A percentile compares a stretch with the other conserved stretches of the same genome.
phyloP scores from a whole-genome alignment of 2,797 vertebrate species.

The Trachops cirrhosus region DNA sequence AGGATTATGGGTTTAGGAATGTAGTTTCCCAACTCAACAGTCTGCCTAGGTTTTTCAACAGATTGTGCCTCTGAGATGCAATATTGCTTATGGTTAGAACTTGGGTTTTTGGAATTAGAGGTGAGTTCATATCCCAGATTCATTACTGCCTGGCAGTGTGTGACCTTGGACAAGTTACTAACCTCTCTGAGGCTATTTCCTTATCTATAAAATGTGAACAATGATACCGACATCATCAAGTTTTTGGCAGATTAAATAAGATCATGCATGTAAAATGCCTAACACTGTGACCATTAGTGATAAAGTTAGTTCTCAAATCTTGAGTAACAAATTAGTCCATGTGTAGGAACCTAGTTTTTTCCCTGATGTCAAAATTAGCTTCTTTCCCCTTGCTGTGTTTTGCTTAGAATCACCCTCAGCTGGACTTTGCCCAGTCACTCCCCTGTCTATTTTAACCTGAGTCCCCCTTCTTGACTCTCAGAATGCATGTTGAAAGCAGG shows the following conservation, averaged over 20 bases:
- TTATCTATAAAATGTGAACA: not conserved
- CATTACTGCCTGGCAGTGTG: not conserved
- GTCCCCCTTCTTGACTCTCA: not conserved
- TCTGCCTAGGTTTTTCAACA: not conserved
- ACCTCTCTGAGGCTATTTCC: not conserved
- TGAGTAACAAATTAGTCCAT: not conserved
- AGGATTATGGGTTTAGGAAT: not conserved
- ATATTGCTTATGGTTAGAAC: not conserved
- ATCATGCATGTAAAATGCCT: not conserved
- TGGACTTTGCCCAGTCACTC: not conserved
- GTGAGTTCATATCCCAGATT: not conserved
- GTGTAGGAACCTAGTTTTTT: not conserved
- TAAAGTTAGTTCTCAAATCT: constrained; percentile 15
- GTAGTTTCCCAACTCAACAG: not conserved
- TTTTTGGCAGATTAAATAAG: not conserved
- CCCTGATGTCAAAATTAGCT: not conserved
- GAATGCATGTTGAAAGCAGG: not conserved
- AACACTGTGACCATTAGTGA: not conserved
- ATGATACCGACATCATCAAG: not conserved
- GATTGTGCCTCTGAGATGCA: not conserved
- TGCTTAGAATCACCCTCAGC: not conserved
- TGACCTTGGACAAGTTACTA: not conserved
- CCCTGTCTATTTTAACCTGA: not conserved
- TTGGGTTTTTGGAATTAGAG: not conserved
- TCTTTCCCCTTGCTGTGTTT: not conserved